phyloP scores from a whole-genome alignment of 2,888 invertebrate genomes.

The Penaeus monodon region DNA sequence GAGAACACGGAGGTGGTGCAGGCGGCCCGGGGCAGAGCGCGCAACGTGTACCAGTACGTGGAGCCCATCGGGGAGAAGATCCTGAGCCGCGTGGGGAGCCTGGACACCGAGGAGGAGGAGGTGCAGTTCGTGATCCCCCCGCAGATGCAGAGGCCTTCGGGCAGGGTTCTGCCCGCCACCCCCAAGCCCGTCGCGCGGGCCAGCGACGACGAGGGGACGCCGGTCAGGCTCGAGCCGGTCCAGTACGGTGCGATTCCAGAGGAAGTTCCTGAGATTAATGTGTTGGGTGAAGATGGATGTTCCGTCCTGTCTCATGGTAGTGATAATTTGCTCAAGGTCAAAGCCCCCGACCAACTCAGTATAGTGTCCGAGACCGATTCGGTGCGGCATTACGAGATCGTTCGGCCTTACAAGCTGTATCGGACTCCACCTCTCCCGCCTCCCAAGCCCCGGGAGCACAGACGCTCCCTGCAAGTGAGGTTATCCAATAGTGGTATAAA shows the following conservation, averaged over 20 bases:
- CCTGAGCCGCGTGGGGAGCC: conserved; percentile 59
- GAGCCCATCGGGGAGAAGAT: conserved; percentile 63
- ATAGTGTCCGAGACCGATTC: conserved; percentile 63
- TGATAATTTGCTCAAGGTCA: conserved; percentile 58
- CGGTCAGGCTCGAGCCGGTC: conserved; percentile 43
- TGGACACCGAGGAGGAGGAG: conserved; percentile 47
- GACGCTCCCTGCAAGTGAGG: conserved; percentile 52
- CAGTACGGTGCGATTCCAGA: conserved; percentile 45
- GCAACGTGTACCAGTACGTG: conserved; percentile 62
- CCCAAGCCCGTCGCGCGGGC: conserved; percentile 45
- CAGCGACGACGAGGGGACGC: conserved; percentile 40
- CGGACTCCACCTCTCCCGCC: conserved; percentile 58
- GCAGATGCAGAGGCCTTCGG: conserved; percentile 45
- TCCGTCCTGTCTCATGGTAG: conserved; percentile 54
- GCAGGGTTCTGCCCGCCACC: conserved; percentile 26
- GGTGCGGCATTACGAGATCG: conserved; percentile 62
- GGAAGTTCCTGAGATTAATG: conserved; percentile 62
- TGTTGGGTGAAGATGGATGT: conserved; percentile 58
- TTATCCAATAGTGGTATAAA: conserved; percentile 46
- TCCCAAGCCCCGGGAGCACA: conserved; percentile 53
- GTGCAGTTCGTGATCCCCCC: conserved; percentile 64
- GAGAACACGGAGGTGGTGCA: conserved; percentile 64
- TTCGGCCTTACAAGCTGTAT: conserved; percentile 61
- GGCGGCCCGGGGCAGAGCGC: conserved; percentile 57
- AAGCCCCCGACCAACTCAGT: conserved; percentile 63